Conservation (phyloP, 2,888 invertebrate species). For the Anthophora plumipes region DNA sequence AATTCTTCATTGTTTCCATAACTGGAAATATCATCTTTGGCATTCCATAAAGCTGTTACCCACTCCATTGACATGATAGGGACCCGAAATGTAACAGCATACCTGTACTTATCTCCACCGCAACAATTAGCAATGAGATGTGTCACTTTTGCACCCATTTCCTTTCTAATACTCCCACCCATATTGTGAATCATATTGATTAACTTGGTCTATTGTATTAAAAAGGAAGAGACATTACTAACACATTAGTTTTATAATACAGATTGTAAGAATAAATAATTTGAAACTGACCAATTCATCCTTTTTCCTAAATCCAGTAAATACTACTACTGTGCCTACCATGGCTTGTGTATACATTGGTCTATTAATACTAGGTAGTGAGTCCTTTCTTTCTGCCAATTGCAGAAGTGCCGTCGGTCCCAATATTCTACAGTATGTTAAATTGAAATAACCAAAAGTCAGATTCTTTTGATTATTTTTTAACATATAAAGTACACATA, state of each 20-base stretch:
- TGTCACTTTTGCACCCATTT: conserved; percentile 94
- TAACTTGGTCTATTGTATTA: conserved; percentile 89
- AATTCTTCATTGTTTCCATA: conserved; percentile 90
- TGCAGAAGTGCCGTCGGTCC: conserved; percentile 93
- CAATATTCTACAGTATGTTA: conserved; percentile 87
- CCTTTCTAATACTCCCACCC: conserved; percentile 97
- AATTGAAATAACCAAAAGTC: conserved; percentile 59
- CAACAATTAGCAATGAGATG: conserved; percentile 96
- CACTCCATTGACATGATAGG: conserved; percentile 95
- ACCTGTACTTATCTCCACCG: conserved; percentile 96
- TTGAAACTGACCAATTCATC: conserved; percentile 91
- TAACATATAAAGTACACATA: background rate
- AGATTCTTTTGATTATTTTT: conserved; percentile 43
- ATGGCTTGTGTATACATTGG: conserved; percentile 95
- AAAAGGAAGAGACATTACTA: conserved; percentile 4
- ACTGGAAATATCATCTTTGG: conserved; percentile 89
- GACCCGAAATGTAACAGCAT: conserved; percentile 95
- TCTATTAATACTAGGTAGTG: conserved; percentile 90
- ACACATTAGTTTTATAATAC: background rate
- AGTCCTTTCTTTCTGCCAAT: conserved; percentile 89
- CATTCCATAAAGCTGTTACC: conserved; percentile 95
- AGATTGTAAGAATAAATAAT: background rate
- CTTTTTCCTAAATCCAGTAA: conserved; percentile 95
- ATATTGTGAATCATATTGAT: conserved; percentile 97
- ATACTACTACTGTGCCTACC: conserved; percentile 95